Evolutionary conservation across 2,113 vertebrate genomes (phyloP), one percentile per base, ranked within the genome.

Genomic region (Copsychus sechellarum): DNA sequence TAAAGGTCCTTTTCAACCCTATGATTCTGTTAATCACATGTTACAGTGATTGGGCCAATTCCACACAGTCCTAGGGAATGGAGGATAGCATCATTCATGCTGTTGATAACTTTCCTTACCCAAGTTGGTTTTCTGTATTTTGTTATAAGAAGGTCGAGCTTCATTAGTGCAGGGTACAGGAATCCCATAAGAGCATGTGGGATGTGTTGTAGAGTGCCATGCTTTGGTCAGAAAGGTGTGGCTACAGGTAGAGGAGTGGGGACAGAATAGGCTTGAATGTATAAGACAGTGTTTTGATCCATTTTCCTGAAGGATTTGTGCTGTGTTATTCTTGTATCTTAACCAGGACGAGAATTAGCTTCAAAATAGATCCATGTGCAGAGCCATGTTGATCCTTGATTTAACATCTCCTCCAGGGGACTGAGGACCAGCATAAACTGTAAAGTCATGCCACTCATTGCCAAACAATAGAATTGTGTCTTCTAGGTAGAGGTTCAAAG

Each of bases 301-400:
- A 2, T 80, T 76, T 87, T 88, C 53, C 47, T 94, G 61, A 45
- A 70, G 70, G 65, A 64, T 50, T 73, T 50, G 15, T 25, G 70
- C 81, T 79, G 58, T 11, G 2, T 88, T 87, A 29, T 78, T 95
- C 47, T 78, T 5, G 0, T 74, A 54, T 80, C 77, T 86, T 62
- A 84, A 62, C 43, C n/a, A 89, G 42, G 45, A 50, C 0, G 4
- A 42, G 51, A 93, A 69, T 17, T 96, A 8, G 11, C 92, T 95
- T 88, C 61, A 78, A 91, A 91, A 92, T 74, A 97, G 86, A 89
- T 61, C 57, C 54, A 58, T 9, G 8, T 61, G 54, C 62, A 53
- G 78, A 80, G 34, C 93, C 33, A 31, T 80, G 86, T 43, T 95
- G 51, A 61, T 92, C 90, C 92, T 56, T 88, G 90, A 74, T 95